These are phyloP conservation scores for Chymomyza caudatula DNA, from an alignment of 2,888 invertebrate species.

Conservation along the genomic window DNA sequence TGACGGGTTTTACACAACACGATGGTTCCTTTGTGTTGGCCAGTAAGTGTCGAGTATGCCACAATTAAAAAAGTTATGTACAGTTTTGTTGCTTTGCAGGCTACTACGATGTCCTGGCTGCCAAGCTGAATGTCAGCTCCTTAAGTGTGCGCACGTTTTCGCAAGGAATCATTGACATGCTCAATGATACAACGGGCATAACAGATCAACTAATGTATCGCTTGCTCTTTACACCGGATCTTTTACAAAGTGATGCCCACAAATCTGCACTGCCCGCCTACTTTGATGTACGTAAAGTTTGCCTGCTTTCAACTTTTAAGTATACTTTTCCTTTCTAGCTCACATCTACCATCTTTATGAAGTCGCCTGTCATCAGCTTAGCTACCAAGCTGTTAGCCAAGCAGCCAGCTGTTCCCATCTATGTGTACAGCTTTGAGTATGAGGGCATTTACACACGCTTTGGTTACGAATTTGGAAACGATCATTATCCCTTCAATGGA, in stretches of 20 bases:
- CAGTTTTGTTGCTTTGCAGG: conserved; percentile 25
- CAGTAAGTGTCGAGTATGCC: conserved; percentile 62
- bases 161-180: conserved; percentile 42
- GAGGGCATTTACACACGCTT: conserved; percentile 77
- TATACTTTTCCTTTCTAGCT: conserved; percentile 42
- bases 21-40: conserved; percentile 79
- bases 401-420: conserved; percentile 72
- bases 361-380: conserved; percentile 78
- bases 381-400: conserved; percentile 62
- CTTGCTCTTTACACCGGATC: conserved; percentile 75
- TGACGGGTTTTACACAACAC: conserved; percentile 79
- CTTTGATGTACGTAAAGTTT: conserved; percentile 77
- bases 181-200: conserved; percentile 56
- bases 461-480: conserved; percentile 77
- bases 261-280: conserved; percentile 78
- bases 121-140: conserved; percentile 37
- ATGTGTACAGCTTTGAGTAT: conserved; percentile 79
- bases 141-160: conserved; percentile 62
- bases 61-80: neutral
- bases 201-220: conserved; percentile 75
- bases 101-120: conserved; percentile 43
- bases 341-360: conserved; percentile 72
- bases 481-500: conserved; percentile 78
- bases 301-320: neutral
- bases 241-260: conserved; percentile 76